Base-by-base conservation (phyloP, 2,113 vertebrate species). In the Neolamprologus kungweensis region DNA sequence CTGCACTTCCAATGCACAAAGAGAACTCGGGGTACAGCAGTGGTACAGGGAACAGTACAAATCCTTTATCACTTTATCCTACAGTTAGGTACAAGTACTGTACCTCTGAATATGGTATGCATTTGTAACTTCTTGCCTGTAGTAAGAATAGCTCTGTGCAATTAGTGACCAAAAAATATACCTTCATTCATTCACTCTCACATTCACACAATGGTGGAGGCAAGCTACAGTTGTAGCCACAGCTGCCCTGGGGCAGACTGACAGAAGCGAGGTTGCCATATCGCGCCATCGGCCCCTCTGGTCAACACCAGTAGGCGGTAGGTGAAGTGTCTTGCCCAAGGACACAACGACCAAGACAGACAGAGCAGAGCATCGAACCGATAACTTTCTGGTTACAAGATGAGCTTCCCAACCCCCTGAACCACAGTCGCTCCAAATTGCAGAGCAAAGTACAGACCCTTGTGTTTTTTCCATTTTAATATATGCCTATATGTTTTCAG, bases 211-310 rank as follows among this genome's bases (percentile, higher is more conserved):
- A 0, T 54, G 51, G n/a, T 54, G 51, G 51, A 54, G 51, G 51
- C 51, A 53, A 21, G 3, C 45, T 47, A 16, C 7, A 47, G 45
- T 47, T 16, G 45, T 47, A 47, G 45, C 45, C 45, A 47, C 45
- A 47, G 45, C 0, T 17, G 50, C 19, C 50, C 50, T n/a, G 19
- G 50, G 50, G 19, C 50, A n/a, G 19, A 53, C 9, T 53, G 50
- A 53, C 50, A n/a, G 50, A 53, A 53, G 5, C 5, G 3, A 53
- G 50, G 5, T 0, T 10, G 19, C 19, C 50, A 53, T 53, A n/a
- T 53, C 0, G 0, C 1, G 1, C 9, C 50, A 53, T 53, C 19
- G 19, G 19, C 19, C 19, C 8, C 3, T 51, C 17, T 51, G 17
- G 50, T 8, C 50, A 51, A 51, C 50, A 51, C 50, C 50, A n/a